These are phyloP conservation scores for Hepsetus odoe DNA, from an alignment of 2,113 vertebrate genomes.

Conservation along the genomic window DNA sequence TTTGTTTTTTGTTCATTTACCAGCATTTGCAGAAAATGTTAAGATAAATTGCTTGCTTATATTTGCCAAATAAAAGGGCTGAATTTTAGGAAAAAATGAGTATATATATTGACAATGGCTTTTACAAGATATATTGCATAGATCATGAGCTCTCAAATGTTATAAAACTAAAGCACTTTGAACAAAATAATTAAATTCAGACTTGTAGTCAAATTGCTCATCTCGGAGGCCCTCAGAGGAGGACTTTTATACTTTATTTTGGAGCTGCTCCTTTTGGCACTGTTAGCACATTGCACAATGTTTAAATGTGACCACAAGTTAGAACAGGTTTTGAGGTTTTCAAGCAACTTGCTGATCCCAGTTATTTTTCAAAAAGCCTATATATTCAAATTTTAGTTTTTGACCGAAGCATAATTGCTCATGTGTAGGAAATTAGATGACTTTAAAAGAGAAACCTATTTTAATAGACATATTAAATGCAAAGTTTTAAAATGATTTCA, in stretches of 20 bases:
- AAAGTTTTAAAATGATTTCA: not conserved
- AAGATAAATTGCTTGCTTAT: not conserved
- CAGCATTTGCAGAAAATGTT: not conserved
- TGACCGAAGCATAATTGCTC: not conserved
- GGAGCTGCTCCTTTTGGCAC: constrained; percentile 36
- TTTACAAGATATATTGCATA: not conserved
- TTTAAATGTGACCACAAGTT: constrained; percentile 51
- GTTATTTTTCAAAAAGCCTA: not conserved
- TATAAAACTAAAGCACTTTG: not conserved
- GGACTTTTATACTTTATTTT: constrained; percentile 39
- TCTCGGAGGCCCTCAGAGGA: constrained; percentile 12
- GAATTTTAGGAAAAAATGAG: not conserved
- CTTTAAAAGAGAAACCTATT: not conserved
- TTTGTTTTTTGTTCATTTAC: not conserved
- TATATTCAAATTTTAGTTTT: constrained; percentile 31
- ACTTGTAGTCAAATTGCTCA: not conserved
- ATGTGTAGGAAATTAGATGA: not conserved
- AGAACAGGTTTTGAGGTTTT: constrained; percentile 53
- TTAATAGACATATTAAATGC: not conserved
- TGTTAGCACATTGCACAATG: constrained; percentile 37
- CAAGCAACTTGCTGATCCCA: constrained; percentile 16
- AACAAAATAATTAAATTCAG: not conserved
- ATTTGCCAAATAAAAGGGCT: not conserved
- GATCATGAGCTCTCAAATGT: not conserved
- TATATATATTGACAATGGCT: not conserved